phyloP scores from a whole-genome alignment of 2,888 invertebrate species.

The Erebia ligea region DNA sequence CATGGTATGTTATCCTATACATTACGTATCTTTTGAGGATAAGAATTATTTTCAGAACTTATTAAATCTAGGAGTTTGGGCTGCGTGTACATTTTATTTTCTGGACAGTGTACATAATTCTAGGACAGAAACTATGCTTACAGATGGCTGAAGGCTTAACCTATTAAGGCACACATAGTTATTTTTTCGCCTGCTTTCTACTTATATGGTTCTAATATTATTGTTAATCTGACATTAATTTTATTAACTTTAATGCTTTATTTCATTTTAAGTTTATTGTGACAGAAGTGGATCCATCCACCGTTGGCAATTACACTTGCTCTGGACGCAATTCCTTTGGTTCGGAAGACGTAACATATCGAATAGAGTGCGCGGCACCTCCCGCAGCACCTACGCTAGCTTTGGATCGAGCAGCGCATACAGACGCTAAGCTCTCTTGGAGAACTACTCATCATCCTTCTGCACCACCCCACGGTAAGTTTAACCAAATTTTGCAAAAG shows the following conservation, averaged over 20 bases:
- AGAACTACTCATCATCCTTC: conserved; percentile 83
- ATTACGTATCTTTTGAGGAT: neutral
- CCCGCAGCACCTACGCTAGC: conserved; percentile 87
- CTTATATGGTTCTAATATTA: too few species aligned
- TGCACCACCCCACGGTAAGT: conserved; percentile 75
- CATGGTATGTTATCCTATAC: conserved; percentile 78
- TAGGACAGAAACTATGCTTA: too few species aligned
- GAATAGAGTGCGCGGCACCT: conserved; percentile 89
- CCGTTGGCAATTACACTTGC: conserved; percentile 91
- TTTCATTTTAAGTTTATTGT: neutral
- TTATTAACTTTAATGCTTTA: too few species aligned
- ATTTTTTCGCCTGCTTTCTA: too few species aligned
- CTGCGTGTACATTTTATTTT: too few species aligned
- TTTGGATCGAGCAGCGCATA: conserved; percentile 87
- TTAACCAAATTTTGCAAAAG: too few species aligned
- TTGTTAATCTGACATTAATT: too few species aligned
- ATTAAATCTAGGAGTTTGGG: too few species aligned
- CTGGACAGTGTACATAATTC: too few species aligned
- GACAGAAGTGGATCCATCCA: conserved; percentile 87
- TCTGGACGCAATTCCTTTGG: conserved; percentile 93
- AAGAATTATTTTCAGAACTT: neutral
- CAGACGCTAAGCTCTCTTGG: conserved; percentile 81
- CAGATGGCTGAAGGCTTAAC: too few species aligned
- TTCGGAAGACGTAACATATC: conserved; percentile 91
- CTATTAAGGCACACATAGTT: too few species aligned